Evolutionary conservation across 1,140 invertebrate genomes (phyloP).

Genomic region (Pseudomyrmex pallidus): DNA sequence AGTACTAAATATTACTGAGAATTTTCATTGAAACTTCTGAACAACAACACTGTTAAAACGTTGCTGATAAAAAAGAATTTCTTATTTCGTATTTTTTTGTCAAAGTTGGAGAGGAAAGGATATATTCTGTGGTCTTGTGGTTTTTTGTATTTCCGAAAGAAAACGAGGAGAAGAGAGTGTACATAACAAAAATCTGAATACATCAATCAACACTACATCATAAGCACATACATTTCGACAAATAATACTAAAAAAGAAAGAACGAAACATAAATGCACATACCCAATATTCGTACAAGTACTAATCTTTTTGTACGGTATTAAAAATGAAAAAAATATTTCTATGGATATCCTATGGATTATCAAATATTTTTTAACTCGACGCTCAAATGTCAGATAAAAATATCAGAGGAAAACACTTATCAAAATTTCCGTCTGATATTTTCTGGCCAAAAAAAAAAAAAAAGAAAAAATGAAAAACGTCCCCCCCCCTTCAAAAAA

Average conservation of each 20-base stretch:
- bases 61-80: slow-evolving; percentile 17
- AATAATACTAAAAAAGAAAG: slow-evolving; percentile 29
- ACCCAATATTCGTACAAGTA: background rate
- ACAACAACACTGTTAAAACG: slow-evolving; percentile 59
- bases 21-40: slow-evolving; percentile 57
- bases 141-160: background rate
- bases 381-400: background rate
- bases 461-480: slow-evolving; percentile 9
- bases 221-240: slow-evolving; percentile 54
- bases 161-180: slow-evolving; percentile 21
- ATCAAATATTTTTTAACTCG: slow-evolving; percentile 1
- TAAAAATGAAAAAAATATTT: background rate
- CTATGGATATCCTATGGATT: too few species aligned
- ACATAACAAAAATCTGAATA: slow-evolving; percentile 48
- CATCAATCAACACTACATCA: slow-evolving; percentile 54
- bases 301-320: background rate
- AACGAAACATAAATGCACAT: slow-evolving; percentile 27
- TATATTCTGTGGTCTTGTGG: slow-evolving; percentile 5
- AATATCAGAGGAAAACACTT: background rate
- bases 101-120: slow-evolving; percentile 27
- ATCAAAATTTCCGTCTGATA: background rate
- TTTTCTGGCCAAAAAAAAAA: slow-evolving; percentile 11
- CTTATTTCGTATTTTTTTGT: slow-evolving; percentile 31
- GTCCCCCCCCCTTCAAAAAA: background rate
- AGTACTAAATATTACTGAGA: slow-evolving; percentile 72